phyloP scores from a whole-genome alignment of 2,113 vertebrate genomes.

The Sinocyclocheilus anshuiensis region DNA sequence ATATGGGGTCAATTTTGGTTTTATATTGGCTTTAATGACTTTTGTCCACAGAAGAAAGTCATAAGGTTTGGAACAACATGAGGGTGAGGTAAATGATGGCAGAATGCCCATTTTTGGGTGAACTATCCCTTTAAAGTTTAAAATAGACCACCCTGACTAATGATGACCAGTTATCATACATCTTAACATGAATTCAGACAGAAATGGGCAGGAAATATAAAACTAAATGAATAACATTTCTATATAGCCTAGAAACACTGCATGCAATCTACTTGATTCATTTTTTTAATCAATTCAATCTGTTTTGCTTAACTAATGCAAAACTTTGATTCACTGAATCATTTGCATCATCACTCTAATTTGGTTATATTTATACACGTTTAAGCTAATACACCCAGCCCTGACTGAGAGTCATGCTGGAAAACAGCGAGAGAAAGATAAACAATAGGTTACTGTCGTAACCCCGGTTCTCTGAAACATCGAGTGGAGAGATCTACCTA shows the following conservation, averaged over 20 bases:
- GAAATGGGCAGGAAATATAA: too few species aligned
- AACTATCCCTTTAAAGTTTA: not conserved
- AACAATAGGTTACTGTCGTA: too few species aligned
- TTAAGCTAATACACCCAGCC: too few species aligned
- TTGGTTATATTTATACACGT: too few species aligned
- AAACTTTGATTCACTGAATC: not conserved
- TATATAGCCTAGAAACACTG: not conserved
- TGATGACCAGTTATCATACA: not conserved
- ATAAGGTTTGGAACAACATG: not conserved
- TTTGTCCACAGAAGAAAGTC: not conserved
- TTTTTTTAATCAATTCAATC: not conserved
- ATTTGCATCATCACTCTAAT: not conserved
- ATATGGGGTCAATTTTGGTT: not conserved
- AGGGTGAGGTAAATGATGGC: not conserved
- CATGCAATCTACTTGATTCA: not conserved
- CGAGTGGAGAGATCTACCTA: too few species aligned
- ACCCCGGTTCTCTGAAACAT: too few species aligned
- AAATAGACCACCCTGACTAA: not conserved
- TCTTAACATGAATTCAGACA: not conserved
- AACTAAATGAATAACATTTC: not conserved
- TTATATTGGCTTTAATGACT: not conserved
- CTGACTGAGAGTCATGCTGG: not conserved
- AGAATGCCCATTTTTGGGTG: not conserved
- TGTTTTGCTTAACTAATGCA: too few species aligned
- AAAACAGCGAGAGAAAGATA: not conserved